Percentiles rank a stretch among this genome's conserved stretches.
phyloP scores from a whole-genome alignment of 2,888 invertebrate species.

The Drosophila vallismaia region DNA sequence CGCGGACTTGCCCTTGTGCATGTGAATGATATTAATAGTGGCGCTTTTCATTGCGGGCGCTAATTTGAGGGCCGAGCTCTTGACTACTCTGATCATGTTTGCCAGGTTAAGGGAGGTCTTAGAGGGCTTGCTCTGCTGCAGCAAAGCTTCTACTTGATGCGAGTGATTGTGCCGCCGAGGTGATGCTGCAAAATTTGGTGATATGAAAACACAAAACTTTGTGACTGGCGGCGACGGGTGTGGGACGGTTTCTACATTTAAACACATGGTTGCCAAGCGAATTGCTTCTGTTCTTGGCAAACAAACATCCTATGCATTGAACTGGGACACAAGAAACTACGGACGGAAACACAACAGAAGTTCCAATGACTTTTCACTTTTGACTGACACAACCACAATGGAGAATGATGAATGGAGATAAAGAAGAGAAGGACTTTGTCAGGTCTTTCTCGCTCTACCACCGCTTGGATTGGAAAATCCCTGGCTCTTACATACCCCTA shows the following conservation, averaged over 20 bases:
- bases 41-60: constrained; percentile 23
- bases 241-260: background rate
- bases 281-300: background rate
- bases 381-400: background rate
- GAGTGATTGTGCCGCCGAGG: constrained; percentile 31
- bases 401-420: background rate
- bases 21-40: constrained; percentile 9
- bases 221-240: background rate
- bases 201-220: constrained; percentile 16
- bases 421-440: background rate
- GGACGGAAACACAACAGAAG: background rate
- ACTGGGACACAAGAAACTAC: background rate
- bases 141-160: constrained; percentile 48
- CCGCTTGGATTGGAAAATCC: background rate
- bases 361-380: background rate
- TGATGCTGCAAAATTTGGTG: constrained; percentile 50
- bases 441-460: background rate
- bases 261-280: background rate
- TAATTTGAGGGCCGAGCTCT: constrained; percentile 32
- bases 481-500: constrained; percentile 69
- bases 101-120: constrained; percentile 4
- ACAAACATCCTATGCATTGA: background rate
- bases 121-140: constrained; percentile 16
- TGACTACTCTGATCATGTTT: constrained; percentile 17
- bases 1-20: constrained; percentile 14